Base-by-base conservation (phyloP, 2,888 invertebrate genomes). In the Argyresthia albistria region DNA sequence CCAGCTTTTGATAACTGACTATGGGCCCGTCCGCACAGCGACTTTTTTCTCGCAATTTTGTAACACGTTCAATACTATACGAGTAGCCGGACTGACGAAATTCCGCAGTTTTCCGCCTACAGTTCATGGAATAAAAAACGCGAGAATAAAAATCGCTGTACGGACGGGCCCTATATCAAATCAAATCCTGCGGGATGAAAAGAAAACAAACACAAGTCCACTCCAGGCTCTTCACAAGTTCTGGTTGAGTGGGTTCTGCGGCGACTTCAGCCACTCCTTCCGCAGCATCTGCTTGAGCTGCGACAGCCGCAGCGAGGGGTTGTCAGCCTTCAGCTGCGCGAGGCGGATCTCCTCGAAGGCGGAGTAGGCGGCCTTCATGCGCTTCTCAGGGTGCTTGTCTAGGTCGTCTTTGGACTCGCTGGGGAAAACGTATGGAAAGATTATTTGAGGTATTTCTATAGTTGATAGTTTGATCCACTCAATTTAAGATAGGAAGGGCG, bases 211-310 rank as follows among this genome's bases (percentile, higher is more conserved):
- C 45, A 10, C 11, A n/a, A 25, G 16, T 46, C 8, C 3, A 39
- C 39, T 6, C 3, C 25, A 15, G 25, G 11, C 45, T 48, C 11
- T 52, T 43, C 8, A 53, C 52, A 55, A 60, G 58, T 70, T 76
- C 58, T 80, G 80, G 75, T 98, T 98, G 53, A 97, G 81, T 6
- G 99, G 99, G 84, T 99, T 99, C 62, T 97, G 95, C 0, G 98
- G 94, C 0, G 98, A 97, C 73, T 98, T 98, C 80, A 95, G 93
- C 99, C 99, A 99, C 76, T 96, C 95, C 74, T 98, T 99, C 70
- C 95, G 93, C 15, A 99, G 84, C 75, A 98, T 89, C 79, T 99
- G 98, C 75, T 98, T 99, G 59, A 99, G 89, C 75, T 99, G 99
- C 7, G 98, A 97, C 55, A 99, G 88, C 59, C 98, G 90, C 56